These are phyloP conservation scores for Gadus chalcogrammus DNA, from an alignment of 2,113 vertebrate genomes.

Conservation along the genomic window DNA sequence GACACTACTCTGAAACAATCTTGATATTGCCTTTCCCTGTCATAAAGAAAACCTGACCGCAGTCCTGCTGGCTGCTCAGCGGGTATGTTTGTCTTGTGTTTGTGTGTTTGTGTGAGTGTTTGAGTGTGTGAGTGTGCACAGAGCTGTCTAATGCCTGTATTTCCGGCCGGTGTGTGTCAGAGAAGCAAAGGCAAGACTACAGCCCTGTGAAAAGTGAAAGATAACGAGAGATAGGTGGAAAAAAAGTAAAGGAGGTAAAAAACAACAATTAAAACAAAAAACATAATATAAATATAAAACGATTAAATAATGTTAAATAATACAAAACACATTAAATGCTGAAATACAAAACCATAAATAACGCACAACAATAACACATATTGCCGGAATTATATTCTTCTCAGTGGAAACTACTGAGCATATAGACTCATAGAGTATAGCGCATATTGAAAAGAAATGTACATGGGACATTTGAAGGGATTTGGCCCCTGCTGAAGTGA, in stretches of 20 bases:
- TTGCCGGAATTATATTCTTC: no score
- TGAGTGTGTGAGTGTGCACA: slow-evolving; percentile 30
- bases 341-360: background rate
- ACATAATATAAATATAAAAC: no score
- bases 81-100: background rate
- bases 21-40: slow-evolving; percentile 68
- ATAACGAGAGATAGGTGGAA: background rate
- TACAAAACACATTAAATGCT: background rate
- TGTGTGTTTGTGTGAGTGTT: slow-evolving; percentile 20
- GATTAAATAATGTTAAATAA: no score
- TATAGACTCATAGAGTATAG: no score
- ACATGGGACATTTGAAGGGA: no score
- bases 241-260: background rate
- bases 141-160: no score
- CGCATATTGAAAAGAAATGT: no score
- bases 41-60: slow-evolving; percentile 71
- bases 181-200: no score
- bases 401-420: no score
- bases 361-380: no score
- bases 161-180: slow-evolving; percentile 7
- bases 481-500: background rate
- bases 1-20: slow-evolving; percentile 73
- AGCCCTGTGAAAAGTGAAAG: background rate
- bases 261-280: no score
- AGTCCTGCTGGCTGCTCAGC: slow-evolving; percentile 35